Percentiles rank a stretch among this genome's conserved stretches.
Conservation (phyloP, 2,113 vertebrate species). For the Pachyramphus minor region DNA sequence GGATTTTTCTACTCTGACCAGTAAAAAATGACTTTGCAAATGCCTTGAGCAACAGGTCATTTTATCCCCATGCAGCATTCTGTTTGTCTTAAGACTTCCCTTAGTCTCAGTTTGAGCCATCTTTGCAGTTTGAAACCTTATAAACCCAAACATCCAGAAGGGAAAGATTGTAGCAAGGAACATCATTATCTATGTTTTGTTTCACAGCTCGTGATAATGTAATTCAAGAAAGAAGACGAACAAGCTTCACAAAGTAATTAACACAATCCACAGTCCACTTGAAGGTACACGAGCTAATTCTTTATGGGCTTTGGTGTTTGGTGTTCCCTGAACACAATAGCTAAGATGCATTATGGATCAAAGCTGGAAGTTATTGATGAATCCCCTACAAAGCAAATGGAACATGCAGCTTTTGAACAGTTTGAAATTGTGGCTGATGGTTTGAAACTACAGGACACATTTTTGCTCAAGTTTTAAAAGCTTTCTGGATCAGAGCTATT, state of each 20-base stretch:
- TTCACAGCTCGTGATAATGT: background rate
- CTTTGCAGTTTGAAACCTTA: background rate
- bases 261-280: background rate
- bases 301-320: background rate
- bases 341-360: background rate
- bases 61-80: background rate
- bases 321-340: background rate
- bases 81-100: background rate
- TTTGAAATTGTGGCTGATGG: background rate
- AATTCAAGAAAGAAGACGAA: background rate
- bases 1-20: background rate
- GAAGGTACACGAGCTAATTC: background rate
- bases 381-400: background rate
- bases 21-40: background rate
- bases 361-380: background rate
- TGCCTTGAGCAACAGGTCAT: background rate
- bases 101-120: background rate
- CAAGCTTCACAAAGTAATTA: background rate
- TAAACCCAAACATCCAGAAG: background rate
- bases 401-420: background rate
- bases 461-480: background rate
- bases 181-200: background rate
- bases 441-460: background rate
- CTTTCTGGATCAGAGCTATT: background rate
- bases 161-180: background rate